Evolutionary conservation across 2,888 invertebrate genomes (phyloP).

Genomic region (Odontocolon sp.): DNA sequence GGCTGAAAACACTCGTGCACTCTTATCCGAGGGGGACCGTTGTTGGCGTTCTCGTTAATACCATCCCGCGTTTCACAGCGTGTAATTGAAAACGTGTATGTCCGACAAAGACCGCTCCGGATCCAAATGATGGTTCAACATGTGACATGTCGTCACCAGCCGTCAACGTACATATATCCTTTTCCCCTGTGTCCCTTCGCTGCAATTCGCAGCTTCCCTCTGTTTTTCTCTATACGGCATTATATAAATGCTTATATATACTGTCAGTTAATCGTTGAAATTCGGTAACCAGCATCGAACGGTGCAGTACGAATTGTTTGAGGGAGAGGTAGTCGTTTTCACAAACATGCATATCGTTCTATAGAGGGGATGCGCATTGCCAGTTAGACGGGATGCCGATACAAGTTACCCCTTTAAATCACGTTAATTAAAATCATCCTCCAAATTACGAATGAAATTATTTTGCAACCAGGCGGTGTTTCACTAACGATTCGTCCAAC

Average conservation of each 20-base stretch:
- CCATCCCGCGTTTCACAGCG: constrained; percentile 42
- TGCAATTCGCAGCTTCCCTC: neutral
- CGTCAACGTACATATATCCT: constrained; percentile 54
- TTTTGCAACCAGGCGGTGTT: constrained; percentile 6
- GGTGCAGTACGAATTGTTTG: neutral
- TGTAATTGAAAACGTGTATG: constrained; percentile 67
- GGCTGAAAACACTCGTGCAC: constrained; percentile 1
- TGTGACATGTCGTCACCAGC: constrained; percentile 68
- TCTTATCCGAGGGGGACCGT: constrained; percentile 2
- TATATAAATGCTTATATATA: neutral
- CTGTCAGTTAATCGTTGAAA: constrained; percentile 61
- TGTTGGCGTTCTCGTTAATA: constrained; percentile 58
- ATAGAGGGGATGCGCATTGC: neutral
- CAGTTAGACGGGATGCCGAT: neutral
- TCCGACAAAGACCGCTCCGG: constrained; percentile 61
- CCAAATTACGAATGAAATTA: constrained; percentile 60
- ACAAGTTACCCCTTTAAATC: constrained; percentile 55
- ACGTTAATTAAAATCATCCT: constrained; percentile 69
- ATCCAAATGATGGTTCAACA: constrained; percentile 70
- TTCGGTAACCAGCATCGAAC: constrained; percentile 32
- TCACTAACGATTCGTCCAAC: neutral
- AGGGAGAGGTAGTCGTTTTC: neutral
- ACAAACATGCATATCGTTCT: neutral
- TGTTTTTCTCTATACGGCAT: neutral
- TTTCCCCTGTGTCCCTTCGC: constrained; percentile 8